Evolutionary conservation across 2,113 vertebrate species (phyloP).

Genomic region (Leucopternis melanops): DNA sequence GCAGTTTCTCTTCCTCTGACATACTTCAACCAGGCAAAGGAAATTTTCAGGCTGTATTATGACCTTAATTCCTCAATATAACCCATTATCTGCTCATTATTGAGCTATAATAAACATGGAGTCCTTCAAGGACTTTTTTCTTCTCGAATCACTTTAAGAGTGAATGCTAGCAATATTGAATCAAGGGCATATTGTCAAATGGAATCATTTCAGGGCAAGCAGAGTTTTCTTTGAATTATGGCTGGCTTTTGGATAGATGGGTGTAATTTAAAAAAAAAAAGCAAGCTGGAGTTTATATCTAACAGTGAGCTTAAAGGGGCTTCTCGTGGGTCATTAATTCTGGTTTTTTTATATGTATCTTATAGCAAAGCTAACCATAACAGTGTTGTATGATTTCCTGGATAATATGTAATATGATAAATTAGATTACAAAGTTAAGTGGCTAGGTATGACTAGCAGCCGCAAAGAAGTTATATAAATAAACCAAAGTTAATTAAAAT

Average conservation of each 20-base stretch:
- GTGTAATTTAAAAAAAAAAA: neutral
- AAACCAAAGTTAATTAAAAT: conserved; percentile 77
- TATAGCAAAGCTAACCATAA: neutral
- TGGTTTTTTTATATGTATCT: neutral
- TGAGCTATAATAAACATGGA: conserved; percentile 9
- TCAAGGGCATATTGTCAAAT: neutral
- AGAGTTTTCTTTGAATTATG: neutral
- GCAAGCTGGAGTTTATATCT: neutral
- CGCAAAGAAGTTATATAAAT: conserved; percentile 63
- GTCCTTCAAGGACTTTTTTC: neutral
- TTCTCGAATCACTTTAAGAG: neutral
- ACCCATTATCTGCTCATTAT: conserved; percentile 34
- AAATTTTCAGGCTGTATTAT: conserved; percentile 29
- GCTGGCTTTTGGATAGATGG: neutral
- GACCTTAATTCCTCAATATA: conserved; percentile 36
- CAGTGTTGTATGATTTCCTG: conserved; percentile 19
- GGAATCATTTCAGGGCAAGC: neutral
- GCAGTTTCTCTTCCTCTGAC: conserved; percentile 31
- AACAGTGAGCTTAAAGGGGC: neutral
- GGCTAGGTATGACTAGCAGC: conserved; percentile 55
- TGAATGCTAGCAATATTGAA: neutral
- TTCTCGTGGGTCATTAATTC: neutral
- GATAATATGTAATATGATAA: neutral
- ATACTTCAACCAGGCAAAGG: neutral
- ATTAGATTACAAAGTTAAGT: conserved; percentile 49